phyloP scores from a whole-genome alignment of 2,113 vertebrate genomes.

The Lophochroa leadbeateri region DNA sequence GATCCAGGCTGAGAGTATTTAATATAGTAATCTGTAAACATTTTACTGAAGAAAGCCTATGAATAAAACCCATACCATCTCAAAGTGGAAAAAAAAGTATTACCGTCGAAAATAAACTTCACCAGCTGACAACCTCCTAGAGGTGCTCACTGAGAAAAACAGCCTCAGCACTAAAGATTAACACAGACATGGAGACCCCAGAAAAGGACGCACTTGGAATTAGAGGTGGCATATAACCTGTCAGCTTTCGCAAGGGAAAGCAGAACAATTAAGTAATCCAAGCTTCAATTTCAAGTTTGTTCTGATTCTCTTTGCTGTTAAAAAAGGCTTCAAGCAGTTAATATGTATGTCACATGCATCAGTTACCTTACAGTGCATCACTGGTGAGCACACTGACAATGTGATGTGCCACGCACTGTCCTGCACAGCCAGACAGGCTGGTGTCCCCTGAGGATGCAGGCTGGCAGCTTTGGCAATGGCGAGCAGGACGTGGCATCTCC shows the following conservation, averaged over 20 bases:
- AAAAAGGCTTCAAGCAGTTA: not conserved
- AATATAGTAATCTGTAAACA: not conserved
- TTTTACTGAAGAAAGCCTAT: not conserved
- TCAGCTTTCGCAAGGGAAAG: not conserved
- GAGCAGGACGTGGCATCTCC: not conserved
- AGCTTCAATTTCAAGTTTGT: rapidly evolving
- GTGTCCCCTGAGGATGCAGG: not conserved
- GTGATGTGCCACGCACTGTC: rapidly evolving
- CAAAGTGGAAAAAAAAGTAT: not conserved
- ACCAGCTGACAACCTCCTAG: not conserved
- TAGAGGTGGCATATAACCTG: not conserved
- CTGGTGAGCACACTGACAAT: rapidly evolving
- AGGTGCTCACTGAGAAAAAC: no score
- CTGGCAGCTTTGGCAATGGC: not conserved
- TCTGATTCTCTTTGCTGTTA: rapidly evolving
- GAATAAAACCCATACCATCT: not conserved
- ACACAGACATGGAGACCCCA: rapidly evolving
- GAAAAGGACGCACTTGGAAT: not conserved
- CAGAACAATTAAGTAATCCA: not conserved
- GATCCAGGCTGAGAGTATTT: not conserved
- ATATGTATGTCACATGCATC: not conserved
- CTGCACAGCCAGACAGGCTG: rapidly evolving
- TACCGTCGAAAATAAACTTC: not conserved
- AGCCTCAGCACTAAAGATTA: not conserved
- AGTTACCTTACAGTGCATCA: rapidly evolving